Evolutionary conservation across 92 coral and sea anemone genomes (phyloP), one percentile per base, ranked within the genome.

Genomic region (Palythoa caribaeorum): DNA sequence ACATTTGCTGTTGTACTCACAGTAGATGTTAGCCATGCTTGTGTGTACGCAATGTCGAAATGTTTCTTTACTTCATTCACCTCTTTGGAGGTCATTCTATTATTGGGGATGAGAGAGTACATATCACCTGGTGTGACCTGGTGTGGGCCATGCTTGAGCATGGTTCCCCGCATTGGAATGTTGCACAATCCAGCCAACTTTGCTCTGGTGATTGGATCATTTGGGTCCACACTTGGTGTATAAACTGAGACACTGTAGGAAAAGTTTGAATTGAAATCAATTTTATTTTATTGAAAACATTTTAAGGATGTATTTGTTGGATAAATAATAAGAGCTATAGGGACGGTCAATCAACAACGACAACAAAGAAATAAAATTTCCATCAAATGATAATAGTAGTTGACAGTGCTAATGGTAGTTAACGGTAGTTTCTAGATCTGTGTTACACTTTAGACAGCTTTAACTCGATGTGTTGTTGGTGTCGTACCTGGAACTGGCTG

Each of bases 51-150:
- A 73, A 40, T 40, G 77, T 40, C 51, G 4, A 38, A 73, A 17
- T 73, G 52, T 73, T 73, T 17, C 51, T 73, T 73, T 44, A 73
- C 53, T 38, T 40, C 52, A 38, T 40, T 72, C 63, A 16, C 80
- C 77, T 70, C 79, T 28, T 40, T 36, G 28, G 63, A 60, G 35
- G 79, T 21, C 53, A 71, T 20, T 57, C 86, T 68, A 72, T 59
- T 44, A 48, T 78, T 79, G 52, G 89, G 89, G 35, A 90, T 78
- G 15, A 85, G 73, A 17, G 89, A 77, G 71, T 85, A 84, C 77
- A 89, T 28, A 53, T 90, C 87, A 14, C 89, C 84, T 8, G 87
- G 78, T 38, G 83, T 85, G 17, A 85, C 79, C 65, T 85, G 79
- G 85, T 52, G 10, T 28, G 28, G 28, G 28, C 28, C 28, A 28